Base-by-base conservation (phyloP, 1,140 invertebrate genomes). In the Drosophila pruinosa region DNA sequence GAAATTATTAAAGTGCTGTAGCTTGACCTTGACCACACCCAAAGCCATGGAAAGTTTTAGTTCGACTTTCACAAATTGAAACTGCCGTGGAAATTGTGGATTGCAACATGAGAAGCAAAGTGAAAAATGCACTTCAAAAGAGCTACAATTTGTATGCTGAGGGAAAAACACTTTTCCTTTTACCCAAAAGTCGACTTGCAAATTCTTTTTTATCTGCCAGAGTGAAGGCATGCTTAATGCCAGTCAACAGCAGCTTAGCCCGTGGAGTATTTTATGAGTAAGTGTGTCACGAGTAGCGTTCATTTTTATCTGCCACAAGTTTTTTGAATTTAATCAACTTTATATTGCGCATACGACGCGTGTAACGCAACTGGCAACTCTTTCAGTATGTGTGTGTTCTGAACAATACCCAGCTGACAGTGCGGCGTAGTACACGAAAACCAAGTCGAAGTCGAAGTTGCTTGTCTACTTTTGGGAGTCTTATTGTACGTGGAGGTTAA, bases 391-490 rank as follows among this genome's bases (percentile, higher is more conserved):
- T n/a, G n/a, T n/a, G n/a, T n/a, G n/a, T n/a, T n/a, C n/a, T n/a
- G n/a, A n/a, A n/a, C n/a, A n/a, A n/a, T n/a, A n/a, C 26, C 61
- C 43, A 52, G 76, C 74, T 47, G 62, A n/a, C n/a, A n/a, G n/a
- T 41, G 72, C 63, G n/a, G n/a, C n/a, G n/a, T n/a, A n/a, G n/a
- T n/a, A n/a, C n/a, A n/a, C n/a, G n/a, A n/a, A n/a, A n/a, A n/a
- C n/a, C n/a, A n/a, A n/a, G n/a, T n/a, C n/a, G n/a, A n/a, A n/a
- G n/a, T n/a, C n/a, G 50, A 58, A 72, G 56, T 59, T 53, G 74
- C 45, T 64, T 15, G 48, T 63, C 41, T 58, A 53, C 56, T 15
- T 39, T n/a, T 28, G 31, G 38, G 14, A 52, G 50, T 52, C 54
- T 57, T 59, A 17, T 64, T 12, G 31, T 34, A 34, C 3, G 31